Conservation (phyloP, 2,113 vertebrate species). For the Copsychus sechellarum region DNA sequence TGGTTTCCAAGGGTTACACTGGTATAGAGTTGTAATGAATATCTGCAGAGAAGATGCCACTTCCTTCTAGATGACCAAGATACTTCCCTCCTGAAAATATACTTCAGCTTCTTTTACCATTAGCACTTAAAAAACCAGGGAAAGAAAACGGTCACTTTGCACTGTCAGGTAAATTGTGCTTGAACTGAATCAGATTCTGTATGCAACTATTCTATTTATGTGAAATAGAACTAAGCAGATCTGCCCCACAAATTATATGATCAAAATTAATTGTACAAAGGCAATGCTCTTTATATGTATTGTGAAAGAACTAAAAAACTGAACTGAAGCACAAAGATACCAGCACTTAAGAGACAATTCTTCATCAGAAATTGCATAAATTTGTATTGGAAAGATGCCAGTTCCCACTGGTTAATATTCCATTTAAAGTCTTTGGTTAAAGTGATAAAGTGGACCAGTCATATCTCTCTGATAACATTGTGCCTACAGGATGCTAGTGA, state of each 20-base stretch:
- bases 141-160: neutral
- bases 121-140: neutral
- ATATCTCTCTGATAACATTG: conserved; percentile 71
- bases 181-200: neutral
- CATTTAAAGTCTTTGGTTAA: conserved; percentile 23
- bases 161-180: neutral
- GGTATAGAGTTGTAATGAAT: neutral
- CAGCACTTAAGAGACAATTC: neutral
- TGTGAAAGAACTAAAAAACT: neutral
- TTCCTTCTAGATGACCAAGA: neutral
- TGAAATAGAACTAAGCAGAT: neutral
- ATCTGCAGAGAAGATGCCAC: neutral
- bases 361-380: conserved; percentile 22
- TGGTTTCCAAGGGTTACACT: neutral
- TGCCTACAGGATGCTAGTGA: conserved; percentile 68
- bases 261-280: neutral
- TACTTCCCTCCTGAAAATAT: neutral
- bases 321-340: neutral
- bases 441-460: conserved; percentile 69
- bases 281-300: neutral
- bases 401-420: conserved; percentile 27
- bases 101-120: neutral
- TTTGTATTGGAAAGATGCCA: conserved; percentile 26
- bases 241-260: neutral
- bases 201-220: neutral